phyloP scores from a whole-genome alignment of 2,797 vertebrate genomes.

The Prionace glauca region DNA sequence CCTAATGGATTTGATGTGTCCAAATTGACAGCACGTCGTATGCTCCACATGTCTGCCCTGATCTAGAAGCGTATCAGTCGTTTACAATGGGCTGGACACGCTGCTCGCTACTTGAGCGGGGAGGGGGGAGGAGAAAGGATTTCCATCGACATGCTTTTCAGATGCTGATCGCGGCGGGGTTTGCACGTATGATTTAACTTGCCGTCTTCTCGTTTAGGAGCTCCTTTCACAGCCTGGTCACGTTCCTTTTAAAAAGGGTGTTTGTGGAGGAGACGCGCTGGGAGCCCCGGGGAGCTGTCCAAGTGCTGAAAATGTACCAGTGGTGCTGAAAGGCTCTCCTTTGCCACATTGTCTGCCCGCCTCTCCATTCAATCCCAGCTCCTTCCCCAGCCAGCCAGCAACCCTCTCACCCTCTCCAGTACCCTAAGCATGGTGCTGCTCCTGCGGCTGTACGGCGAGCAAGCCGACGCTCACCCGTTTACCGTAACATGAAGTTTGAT shows the following conservation, averaged over 20 bases:
- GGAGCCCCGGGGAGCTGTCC: constrained; percentile 64
- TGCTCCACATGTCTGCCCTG: not conserved
- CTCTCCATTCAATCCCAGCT: not conserved
- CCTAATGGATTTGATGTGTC: not conserved
- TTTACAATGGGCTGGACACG: not conserved
- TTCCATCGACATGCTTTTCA: not conserved
- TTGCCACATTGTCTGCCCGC: constrained; percentile 46
- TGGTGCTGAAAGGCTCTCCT: constrained; percentile 56
- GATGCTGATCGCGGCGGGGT: not conserved
- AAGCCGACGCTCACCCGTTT: not conserved
- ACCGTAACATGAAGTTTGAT: constrained; percentile 19
- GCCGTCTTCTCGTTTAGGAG: too few relatives aligned
- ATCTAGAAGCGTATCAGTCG: not conserved
- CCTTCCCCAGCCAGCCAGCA: not conserved
- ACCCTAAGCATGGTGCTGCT: not conserved
- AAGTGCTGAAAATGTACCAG: constrained; percentile 65
- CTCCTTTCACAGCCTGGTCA: constrained; percentile 55
- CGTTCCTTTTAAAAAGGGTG: constrained; percentile 48
- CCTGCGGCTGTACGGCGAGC: not conserved
- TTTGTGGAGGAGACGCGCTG: constrained; percentile 71
- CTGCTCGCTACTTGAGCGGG: not conserved
- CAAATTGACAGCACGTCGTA: not conserved
- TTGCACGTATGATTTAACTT: too few relatives aligned
- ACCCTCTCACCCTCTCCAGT: not conserved
- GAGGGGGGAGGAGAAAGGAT: not conserved